Evolutionary conservation across 2,797 vertebrate genomes (phyloP), one percentile per base, ranked within the genome.

Genomic region (Rhinichthys osculus): DNA sequence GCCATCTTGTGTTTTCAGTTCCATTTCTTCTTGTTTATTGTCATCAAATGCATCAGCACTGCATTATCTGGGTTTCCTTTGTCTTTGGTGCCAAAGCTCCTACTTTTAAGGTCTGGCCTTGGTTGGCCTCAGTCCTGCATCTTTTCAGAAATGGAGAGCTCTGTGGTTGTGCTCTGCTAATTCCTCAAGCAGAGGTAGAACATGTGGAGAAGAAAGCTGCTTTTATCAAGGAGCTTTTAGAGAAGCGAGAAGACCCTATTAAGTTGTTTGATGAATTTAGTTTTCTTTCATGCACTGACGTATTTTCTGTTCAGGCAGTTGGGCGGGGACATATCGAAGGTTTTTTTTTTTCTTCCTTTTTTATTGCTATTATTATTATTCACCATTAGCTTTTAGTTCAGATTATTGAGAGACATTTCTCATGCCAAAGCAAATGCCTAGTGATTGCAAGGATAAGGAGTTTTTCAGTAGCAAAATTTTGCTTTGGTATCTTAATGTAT

Each of bases 151-250:
- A 70, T 59, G 35, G 44, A 69, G 16, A 66, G 59, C 62, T 52
- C 9, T 16, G 35, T 67, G 35, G n/a, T 66, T 16, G 35, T 69
- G 47, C n/a, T 66, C 14, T 13, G 40, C 35, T 44, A 62, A 52
- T 52, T 64, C 21, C 16, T 50, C 57, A 64, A 44, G 77, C 38
- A 62, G 1, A 27, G 44, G 38, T 35, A 44, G 27, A 81, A n/a
- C 7, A 27, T 74, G n/a, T 67, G 27, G 21, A 83, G 57, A 74
- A 47, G 19, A 73, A 59, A 78, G 13, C 21, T 73, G 67, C 42
- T 72, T 81, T 80, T 72, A 27, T 35, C 38, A 38, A 23, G 82
- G 85, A 74, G 83, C 44, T 85, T 77, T 3, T 23, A 66, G 78
- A 80, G 62, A 64, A 80, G 62, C 50, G 19, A 30, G 30, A 21